Percentiles rank a stretch among this genome's conserved stretches.
Evolutionary conservation across 2,888 invertebrate species (phyloP).

Genomic region (Axea sp.): DNA sequence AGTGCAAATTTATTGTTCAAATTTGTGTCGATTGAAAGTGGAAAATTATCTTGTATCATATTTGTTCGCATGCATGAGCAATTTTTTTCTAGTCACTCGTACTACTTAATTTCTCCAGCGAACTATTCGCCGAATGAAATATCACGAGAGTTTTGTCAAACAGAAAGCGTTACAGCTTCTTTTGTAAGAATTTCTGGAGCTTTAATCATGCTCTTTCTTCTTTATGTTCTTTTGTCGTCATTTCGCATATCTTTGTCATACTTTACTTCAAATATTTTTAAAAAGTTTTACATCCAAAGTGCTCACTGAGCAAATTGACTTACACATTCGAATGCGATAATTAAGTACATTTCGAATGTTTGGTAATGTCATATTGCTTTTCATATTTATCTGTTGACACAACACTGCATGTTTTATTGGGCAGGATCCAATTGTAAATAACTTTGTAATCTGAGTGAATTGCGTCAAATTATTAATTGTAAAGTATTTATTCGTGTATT

Average conservation of each 20-base stretch:
- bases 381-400: background rate
- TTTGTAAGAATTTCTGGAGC: conserved; percentile 34
- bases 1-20: conserved; percentile 8
- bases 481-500: conserved; percentile 76
- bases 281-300: conserved; percentile 22
- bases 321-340: background rate
- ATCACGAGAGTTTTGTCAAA: conserved; percentile 43
- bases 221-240: conserved; percentile 25
- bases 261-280: conserved; percentile 33
- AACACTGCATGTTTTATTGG: conserved; percentile 62
- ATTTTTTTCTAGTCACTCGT: conserved; percentile 61
- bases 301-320: conserved; percentile 7
- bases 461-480: conserved; percentile 59
- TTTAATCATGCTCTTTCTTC: conserved; percentile 46
- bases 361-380: too few relatives aligned
- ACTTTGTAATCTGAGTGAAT: conserved; percentile 32
- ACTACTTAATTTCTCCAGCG: conserved; percentile 54
- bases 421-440: conserved; percentile 73
- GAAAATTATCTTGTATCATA: conserved; percentile 18
- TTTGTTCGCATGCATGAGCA: conserved; percentile 59
- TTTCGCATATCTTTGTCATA: conserved; percentile 32
- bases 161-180: conserved; percentile 32
- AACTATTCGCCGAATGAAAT: conserved; percentile 37
- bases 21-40: conserved; percentile 4
- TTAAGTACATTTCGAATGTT: conserved; percentile 1